Conservation (phyloP, 1,140 invertebrate species). For the Caenorhabditis tropicalis region DNA sequence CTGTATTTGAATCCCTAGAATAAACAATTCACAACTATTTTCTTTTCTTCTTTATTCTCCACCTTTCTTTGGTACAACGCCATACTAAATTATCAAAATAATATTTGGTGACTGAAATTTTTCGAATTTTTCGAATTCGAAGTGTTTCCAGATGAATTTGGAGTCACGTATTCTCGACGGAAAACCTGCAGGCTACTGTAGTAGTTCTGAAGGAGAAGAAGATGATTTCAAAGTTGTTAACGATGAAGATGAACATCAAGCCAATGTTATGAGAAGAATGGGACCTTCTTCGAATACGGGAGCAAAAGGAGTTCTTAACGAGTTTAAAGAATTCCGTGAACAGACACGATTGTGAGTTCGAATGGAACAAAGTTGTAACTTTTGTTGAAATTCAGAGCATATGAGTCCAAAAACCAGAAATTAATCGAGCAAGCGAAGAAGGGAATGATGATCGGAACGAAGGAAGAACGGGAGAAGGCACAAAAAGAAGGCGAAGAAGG, state of each 20-base stretch:
- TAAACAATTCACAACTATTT: background rate
- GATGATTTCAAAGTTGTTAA: conserved; percentile 55
- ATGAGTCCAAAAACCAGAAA: conserved; percentile 5
- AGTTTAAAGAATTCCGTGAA: conserved; percentile 42
- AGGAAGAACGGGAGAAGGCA: conserved; percentile 45
- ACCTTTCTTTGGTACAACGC: background rate
- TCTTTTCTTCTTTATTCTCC: background rate
- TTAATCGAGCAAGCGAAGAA: conserved; percentile 30
- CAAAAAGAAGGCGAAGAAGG: conserved; percentile 5
- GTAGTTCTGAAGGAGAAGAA: conserved; percentile 59
- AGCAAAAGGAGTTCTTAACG: conserved; percentile 56
- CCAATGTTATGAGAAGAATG: conserved; percentile 41
- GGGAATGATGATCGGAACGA: conserved; percentile 47
- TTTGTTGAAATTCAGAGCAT: conserved; percentile 2
- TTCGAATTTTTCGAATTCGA: too few relatives aligned
- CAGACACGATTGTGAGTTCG: background rate
- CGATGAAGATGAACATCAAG: conserved; percentile 59
- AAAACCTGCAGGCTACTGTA: conserved; percentile 57
- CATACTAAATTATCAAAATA: background rate
- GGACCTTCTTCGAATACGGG: conserved; percentile 51
- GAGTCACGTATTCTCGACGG: conserved; percentile 54
- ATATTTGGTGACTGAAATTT: too few relatives aligned
- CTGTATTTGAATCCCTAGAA: background rate
- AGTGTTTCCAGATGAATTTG: conserved; percentile 50
- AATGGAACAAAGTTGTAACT: too few relatives aligned